These are phyloP conservation scores for Gymnobelideus leadbeateri DNA, from an alignment of 2,113 vertebrate species.

Conservation along the genomic window DNA sequence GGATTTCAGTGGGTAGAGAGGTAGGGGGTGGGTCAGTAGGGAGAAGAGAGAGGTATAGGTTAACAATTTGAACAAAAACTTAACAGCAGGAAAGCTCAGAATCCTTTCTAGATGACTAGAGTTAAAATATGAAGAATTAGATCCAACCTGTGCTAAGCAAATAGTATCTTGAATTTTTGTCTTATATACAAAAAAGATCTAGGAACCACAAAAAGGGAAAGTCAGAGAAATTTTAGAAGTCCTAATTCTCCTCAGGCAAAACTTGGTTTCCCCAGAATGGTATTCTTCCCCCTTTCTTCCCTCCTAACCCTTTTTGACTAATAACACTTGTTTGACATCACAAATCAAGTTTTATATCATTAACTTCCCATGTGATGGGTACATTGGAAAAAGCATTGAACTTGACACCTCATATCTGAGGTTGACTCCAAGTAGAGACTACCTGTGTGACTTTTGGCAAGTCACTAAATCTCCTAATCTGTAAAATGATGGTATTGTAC, in stretches of 20 bases:
- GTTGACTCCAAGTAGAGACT: neutral
- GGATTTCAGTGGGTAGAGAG: neutral
- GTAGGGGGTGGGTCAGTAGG: neutral
- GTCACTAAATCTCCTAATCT: constrained; percentile 46
- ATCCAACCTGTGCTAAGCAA: neutral
- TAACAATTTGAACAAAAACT: neutral
- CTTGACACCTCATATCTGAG: neutral
- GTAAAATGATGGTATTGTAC: constrained; percentile 26
- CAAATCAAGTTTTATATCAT: neutral
- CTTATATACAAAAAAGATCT: neutral
- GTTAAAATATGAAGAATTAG: neutral
- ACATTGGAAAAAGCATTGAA: neutral
- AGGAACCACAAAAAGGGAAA: neutral
- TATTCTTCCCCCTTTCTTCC: neutral
- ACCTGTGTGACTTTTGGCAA: neutral
- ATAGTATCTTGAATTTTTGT: neutral
- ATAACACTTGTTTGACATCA: neutral
- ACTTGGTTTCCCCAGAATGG: neutral
- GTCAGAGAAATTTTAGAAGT: neutral
- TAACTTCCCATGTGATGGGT: neutral
- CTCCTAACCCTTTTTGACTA: neutral
- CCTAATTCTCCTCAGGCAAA: neutral
- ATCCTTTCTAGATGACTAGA: neutral
- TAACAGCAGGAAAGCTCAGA: neutral
- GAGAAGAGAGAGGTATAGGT: neutral